Conservation (phyloP, 2,113 vertebrate genomes). For the Martes martes region DNA sequence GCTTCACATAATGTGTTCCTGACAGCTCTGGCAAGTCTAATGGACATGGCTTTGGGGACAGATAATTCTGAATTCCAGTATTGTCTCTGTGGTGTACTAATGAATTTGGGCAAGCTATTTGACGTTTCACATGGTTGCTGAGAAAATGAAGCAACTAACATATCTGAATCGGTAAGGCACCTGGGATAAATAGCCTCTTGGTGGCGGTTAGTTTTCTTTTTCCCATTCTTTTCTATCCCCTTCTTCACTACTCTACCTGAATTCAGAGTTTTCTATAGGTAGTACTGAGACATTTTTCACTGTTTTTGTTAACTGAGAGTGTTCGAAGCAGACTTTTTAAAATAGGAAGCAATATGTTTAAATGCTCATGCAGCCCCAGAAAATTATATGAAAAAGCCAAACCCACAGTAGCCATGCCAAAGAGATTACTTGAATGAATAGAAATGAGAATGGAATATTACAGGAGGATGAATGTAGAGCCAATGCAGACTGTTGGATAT, state of each 20-base stretch:
- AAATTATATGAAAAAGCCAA: neutral
- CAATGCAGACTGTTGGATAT: neutral
- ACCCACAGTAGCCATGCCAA: neutral
- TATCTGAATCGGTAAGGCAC: neutral
- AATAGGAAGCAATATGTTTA: neutral
- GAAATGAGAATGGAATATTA: neutral
- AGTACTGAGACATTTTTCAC: neutral
- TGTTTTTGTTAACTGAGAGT: slow-evolving; percentile 19
- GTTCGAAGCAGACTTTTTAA: slow-evolving; percentile 2
- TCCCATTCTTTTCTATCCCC: neutral
- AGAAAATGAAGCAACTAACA: neutral
- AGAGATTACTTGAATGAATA: neutral
- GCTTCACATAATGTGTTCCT: neutral
- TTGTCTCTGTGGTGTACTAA: neutral
- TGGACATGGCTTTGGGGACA: neutral
- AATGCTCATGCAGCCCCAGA: neutral
- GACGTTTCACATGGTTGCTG: neutral
- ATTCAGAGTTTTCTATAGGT: neutral
- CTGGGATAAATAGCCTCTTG: neutral
- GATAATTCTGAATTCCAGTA: neutral
- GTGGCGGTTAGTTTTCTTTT: neutral
- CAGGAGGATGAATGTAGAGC: neutral
- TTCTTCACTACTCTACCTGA: neutral
- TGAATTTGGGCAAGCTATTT: neutral
- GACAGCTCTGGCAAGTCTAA: neutral